These are phyloP conservation scores for Motacilla tschutschensis DNA, from an alignment of 2,113 vertebrate genomes.

Conservation along the genomic window DNA sequence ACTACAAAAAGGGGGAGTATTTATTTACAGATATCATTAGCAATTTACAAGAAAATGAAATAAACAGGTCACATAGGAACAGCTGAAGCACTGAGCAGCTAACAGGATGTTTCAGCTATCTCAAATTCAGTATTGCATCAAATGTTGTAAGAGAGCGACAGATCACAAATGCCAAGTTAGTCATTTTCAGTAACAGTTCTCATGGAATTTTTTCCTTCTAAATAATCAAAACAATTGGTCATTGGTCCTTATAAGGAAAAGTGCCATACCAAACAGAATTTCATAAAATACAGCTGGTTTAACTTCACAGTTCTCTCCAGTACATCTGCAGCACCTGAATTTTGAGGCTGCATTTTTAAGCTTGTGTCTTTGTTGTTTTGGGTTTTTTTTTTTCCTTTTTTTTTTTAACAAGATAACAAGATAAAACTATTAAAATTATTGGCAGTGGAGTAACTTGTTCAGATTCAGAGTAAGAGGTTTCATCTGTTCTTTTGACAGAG, in stretches of 20 bases:
- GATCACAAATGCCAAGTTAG: conserved; percentile 51
- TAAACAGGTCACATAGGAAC: neutral
- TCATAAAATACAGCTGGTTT: conserved; percentile 53
- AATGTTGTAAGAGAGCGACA: conserved; percentile 7
- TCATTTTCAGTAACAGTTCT: conserved; percentile 62
- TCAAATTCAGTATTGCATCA: conserved; percentile 40
- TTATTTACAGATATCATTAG: conserved; percentile 10
- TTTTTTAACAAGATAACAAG: neutral
- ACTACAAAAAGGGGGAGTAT: neutral
- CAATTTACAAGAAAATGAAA: neutral
- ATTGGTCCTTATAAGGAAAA: conserved; percentile 59
- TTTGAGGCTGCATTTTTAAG: neutral
- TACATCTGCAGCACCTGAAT: conserved; percentile 14
- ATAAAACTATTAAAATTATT: neutral
- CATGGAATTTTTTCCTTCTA: conserved; percentile 61
- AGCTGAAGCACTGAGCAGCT: neutral
- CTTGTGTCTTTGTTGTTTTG: neutral
- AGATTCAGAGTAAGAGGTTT: neutral
- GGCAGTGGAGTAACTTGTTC: neutral
- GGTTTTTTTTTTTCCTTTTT: rapidly evolving
- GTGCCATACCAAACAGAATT: conserved; percentile 33
- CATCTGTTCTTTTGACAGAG: neutral
- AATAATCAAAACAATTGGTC: conserved; percentile 69
- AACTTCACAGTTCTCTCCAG: neutral
- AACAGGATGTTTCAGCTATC: neutral